phyloP scores from a whole-genome alignment of 2,888 invertebrate genomes.

The Dryomyza anilis region DNA sequence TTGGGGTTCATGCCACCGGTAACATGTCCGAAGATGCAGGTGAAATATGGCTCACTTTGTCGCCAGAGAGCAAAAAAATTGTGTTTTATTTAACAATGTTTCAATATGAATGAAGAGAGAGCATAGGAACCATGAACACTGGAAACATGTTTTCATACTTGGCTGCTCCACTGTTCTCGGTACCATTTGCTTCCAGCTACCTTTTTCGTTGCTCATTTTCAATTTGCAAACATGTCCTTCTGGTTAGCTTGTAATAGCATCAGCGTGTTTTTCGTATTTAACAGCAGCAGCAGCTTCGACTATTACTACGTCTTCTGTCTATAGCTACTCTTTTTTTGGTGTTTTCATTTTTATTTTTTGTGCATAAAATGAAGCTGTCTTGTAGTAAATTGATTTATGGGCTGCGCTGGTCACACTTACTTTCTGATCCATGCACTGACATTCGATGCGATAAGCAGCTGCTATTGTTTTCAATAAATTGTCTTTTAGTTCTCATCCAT shows the following conservation, averaged over 20 bases:
- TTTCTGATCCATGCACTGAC: not conserved
- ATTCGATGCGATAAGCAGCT: no score
- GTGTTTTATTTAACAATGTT: no score
- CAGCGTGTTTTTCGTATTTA: not conserved
- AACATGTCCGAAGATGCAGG: no score
- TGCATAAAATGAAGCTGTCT: not conserved
- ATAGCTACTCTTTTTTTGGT: not conserved
- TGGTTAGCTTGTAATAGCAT: slow-evolving; percentile 7
- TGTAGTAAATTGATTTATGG: not conserved
- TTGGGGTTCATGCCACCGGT: no score
- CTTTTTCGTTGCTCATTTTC: slow-evolving; percentile 3
- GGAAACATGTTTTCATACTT: not conserved
- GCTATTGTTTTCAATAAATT: no score
- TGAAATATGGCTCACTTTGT: no score
- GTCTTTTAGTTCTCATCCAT: no score
- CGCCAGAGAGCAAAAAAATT: no score
- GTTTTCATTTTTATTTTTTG: not conserved
- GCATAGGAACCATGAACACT: not conserved
- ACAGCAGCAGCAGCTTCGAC: not conserved
- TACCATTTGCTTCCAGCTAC: not conserved
- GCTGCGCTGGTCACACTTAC: not conserved
- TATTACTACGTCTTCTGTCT: not conserved
- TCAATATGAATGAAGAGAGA: slow-evolving; percentile 1
- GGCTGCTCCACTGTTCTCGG: no score
- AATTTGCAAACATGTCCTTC: slow-evolving; percentile 16